A percentile compares a stretch with the other conserved stretches of the same genome.
These are phyloP conservation scores for Muntiacus muntjak DNA, from an alignment of 2,113 vertebrate species.

Conservation along the genomic window DNA sequence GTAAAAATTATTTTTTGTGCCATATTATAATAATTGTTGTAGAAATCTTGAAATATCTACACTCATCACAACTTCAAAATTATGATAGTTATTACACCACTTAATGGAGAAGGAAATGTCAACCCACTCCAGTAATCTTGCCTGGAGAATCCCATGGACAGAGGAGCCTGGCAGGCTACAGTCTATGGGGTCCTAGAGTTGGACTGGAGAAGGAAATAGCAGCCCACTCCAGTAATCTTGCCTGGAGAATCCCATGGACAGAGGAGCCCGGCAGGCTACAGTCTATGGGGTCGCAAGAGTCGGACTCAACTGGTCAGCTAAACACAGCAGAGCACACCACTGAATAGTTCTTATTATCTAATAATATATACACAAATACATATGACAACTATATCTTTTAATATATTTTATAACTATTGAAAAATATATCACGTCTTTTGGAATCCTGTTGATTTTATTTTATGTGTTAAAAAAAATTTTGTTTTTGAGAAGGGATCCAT, in stretches of 20 bases:
- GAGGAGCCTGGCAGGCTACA: neutral
- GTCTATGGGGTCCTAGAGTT: neutral
- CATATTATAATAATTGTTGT: neutral
- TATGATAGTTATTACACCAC: neutral
- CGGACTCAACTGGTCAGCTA: accelerated
- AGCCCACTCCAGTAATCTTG: no score
- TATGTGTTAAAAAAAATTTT: neutral
- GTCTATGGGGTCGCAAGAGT: neutral
- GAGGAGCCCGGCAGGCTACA: no score
- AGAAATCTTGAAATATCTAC: neutral
- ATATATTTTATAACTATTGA: neutral
- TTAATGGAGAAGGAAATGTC: neutral
- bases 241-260: no score
- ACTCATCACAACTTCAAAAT: neutral
- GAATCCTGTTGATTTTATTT: neutral
- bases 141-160: neutral
- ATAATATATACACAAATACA: neutral
- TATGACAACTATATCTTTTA: neutral
- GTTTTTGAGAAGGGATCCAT: neutral
- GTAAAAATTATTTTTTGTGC: neutral
- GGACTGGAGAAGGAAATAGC: no score
- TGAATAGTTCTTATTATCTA: neutral
- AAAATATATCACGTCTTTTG: neutral
- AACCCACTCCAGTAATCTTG: neutral
- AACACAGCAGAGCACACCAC: neutral